A percentile compares a stretch with the other conserved stretches of the same genome.
phyloP scores from a whole-genome alignment of 1,140 invertebrate genomes.

The Augochlora pura region DNA sequence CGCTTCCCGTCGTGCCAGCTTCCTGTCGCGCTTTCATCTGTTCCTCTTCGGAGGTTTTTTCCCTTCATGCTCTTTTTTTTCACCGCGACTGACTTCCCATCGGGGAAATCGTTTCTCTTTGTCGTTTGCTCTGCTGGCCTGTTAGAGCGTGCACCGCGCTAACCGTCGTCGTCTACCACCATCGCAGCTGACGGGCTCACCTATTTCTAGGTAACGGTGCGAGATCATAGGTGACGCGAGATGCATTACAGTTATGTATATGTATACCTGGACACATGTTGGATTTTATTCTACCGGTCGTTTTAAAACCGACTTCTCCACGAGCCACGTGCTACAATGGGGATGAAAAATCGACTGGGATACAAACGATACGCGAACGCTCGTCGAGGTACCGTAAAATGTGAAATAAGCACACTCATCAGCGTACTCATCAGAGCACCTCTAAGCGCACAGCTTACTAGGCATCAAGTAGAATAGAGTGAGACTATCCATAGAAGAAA shows the following conservation, averaged over 20 bases:
- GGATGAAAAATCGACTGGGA: background rate
- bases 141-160: background rate
- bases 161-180: background rate
- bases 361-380: background rate
- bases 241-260: conserved; percentile 63
- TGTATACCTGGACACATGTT: background rate
- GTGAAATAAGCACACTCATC: background rate
- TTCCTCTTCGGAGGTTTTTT: background rate
- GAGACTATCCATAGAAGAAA: too few species aligned
- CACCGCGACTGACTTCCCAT: background rate
- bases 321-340: background rate
- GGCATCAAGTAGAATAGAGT: too few species aligned
- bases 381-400: conserved; percentile 2
- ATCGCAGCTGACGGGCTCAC: conserved; percentile 14
- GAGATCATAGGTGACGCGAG: conserved; percentile 67
- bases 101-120: background rate
- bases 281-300: conserved; percentile 22
- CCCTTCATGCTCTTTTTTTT: background rate
- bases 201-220: conserved; percentile 64
- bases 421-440: too few species aligned
- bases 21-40: conserved; percentile 39
- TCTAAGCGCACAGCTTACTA: too few species aligned
- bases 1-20: conserved; percentile 59
- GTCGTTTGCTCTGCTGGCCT: background rate
- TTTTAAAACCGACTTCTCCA: conserved; percentile 9